A percentile compares a stretch with the other conserved stretches of the same genome.
Conservation (phyloP, 2,797 vertebrate species). For the Bovichtus variegatus region DNA sequence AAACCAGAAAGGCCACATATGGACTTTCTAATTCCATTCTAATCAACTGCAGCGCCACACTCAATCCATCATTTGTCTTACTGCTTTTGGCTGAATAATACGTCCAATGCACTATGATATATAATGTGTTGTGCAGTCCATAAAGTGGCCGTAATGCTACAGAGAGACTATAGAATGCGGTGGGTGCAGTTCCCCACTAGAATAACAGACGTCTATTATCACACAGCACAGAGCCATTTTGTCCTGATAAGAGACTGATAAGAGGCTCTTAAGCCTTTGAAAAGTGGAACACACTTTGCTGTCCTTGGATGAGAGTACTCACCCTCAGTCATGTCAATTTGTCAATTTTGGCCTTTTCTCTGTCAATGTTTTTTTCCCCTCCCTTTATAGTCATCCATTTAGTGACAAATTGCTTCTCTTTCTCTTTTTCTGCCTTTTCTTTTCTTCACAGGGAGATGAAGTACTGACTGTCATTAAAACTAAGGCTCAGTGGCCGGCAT, state of each 20-base stretch:
- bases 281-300: constrained; percentile 37
- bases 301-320: constrained; percentile 59
- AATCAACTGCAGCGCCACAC: constrained; percentile 28
- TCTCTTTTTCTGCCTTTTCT: constrained; percentile 30
- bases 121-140: constrained; percentile 34
- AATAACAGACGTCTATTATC: constrained; percentile 55
- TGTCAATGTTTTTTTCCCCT: constrained; percentile 49
- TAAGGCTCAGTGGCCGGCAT: constrained; percentile 98
- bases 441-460: constrained; percentile 90
- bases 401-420: constrained; percentile 48
- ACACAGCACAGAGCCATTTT: constrained; percentile 42
- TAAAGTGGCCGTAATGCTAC: constrained; percentile 44
- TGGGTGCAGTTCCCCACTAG: constrained; percentile 10
- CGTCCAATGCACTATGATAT: constrained; percentile 19
- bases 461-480: constrained; percentile 98
- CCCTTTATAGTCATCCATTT: constrained; percentile 42
- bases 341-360: constrained; percentile 51
- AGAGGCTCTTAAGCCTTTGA: constrained; percentile 50
- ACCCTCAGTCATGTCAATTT: constrained; percentile 46
- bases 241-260: constrained; percentile 48
- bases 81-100: constrained; percentile 37
- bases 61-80: constrained; percentile 18
- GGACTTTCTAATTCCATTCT: constrained; percentile 14
- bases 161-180: constrained; percentile 13
- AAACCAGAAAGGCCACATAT: constrained; percentile 36